These are phyloP conservation scores for Cossypha polioptera DNA, from an alignment of 2,797 vertebrate genomes.

Conservation along the genomic window DNA sequence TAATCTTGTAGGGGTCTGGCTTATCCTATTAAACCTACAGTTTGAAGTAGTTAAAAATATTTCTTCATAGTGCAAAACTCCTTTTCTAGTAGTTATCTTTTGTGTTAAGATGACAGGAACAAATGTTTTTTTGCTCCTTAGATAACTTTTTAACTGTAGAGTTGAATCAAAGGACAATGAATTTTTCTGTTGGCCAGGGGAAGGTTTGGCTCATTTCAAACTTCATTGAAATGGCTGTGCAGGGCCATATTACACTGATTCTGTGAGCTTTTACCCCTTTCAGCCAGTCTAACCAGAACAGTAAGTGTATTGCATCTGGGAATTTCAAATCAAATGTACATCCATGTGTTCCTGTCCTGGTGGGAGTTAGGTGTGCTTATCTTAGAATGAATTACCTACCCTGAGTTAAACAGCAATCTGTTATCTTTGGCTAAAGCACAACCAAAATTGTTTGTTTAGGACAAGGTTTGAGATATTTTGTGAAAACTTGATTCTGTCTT, in stretches of 20 bases:
- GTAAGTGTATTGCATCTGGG: rapidly evolving
- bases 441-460: not conserved
- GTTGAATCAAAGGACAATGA: not conserved
- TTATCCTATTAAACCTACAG: not conserved
- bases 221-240: not conserved
- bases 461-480: not conserved
- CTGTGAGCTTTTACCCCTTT: not conserved
- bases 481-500: not conserved
- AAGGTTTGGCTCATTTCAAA: not conserved
- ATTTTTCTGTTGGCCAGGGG: not conserved
- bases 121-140: not conserved
- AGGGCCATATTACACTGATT: not conserved
- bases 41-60: not conserved
- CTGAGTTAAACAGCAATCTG: not conserved
- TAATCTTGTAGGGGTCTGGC: not conserved
- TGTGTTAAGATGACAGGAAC: not conserved
- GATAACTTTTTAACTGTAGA: not conserved
- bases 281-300: not conserved
- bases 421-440: not conserved
- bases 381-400: not conserved
- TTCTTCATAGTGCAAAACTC: not conserved
- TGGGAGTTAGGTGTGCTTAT: not conserved
- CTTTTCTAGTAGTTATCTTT: not conserved
- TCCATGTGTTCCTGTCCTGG: not conserved
- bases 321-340: not conserved